Percentiles rank a stretch among this genome's conserved stretches.
Conservation (phyloP, 2,797 vertebrate species). For the Rhincodon typus region DNA sequence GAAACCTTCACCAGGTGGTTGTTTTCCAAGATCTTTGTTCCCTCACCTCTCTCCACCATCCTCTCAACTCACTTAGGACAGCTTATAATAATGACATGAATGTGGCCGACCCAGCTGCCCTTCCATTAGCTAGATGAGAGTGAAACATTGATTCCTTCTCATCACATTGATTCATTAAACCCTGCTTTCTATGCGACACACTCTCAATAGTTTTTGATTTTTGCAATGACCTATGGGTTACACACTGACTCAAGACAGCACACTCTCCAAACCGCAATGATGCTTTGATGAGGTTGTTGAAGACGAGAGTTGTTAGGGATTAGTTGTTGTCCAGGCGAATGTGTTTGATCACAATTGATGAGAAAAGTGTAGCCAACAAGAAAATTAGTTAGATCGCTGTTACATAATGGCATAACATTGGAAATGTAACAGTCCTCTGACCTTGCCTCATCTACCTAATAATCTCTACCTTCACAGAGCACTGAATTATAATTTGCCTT, state of each 20-base stretch:
- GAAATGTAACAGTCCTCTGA: not conserved
- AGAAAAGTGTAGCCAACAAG: not conserved
- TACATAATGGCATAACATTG: not conserved
- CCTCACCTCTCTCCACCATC: not conserved
- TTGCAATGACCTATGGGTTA: not conserved
- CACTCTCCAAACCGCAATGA: not conserved
- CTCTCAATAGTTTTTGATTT: not conserved
- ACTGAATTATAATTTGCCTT: not conserved
- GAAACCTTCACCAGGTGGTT: not conserved
- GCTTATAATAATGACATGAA: not conserved
- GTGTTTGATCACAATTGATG: constrained; percentile 4
- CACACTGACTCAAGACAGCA: not conserved
- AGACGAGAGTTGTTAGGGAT: not conserved
- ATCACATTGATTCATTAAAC: not conserved
- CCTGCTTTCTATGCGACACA: not conserved
- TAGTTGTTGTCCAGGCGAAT: not conserved
- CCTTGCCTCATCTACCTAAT: not conserved
- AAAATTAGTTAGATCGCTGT: no score
- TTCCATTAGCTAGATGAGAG: no score
- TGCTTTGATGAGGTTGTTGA: not conserved
- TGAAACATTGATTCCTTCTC: not conserved
- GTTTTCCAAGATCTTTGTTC: not conserved
- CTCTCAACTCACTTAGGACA: not conserved
- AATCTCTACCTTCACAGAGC: not conserved
- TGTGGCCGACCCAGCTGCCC: not conserved